Percentiles rank a stretch among this genome's conserved stretches.
These are phyloP conservation scores for Sphyrna mokarran DNA, from an alignment of 2,113 vertebrate genomes.

Conservation along the genomic window DNA sequence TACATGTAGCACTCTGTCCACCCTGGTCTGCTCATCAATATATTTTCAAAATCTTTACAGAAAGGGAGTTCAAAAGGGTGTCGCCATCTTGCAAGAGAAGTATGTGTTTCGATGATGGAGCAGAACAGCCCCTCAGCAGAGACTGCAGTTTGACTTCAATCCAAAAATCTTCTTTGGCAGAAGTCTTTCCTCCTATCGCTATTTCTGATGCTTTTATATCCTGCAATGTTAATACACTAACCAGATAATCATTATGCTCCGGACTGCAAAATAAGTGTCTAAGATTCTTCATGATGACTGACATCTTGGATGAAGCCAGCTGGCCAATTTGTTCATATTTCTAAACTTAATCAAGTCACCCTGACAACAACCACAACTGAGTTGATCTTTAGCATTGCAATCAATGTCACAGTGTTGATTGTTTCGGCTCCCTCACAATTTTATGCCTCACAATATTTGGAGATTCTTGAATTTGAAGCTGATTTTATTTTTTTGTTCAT, in stretches of 20 bases:
- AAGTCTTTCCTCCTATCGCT: background rate
- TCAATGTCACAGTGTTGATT: background rate
- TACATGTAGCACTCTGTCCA: background rate
- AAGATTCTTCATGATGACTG: background rate
- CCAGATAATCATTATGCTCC: background rate
- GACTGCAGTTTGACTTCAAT: background rate
- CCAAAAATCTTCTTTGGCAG: background rate
- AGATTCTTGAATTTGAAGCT: background rate
- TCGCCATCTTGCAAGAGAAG: background rate
- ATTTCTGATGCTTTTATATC: background rate
- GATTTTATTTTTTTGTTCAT: no score
- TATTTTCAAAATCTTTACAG: background rate
- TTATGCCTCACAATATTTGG: background rate
- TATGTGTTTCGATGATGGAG: background rate
- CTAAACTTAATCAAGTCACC: background rate
- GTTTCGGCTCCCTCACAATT: background rate
- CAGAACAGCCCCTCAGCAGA: background rate
- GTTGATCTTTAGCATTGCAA: background rate
- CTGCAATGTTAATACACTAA: background rate
- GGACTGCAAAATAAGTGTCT: background rate
- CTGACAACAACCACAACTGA: background rate
- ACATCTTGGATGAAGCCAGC: background rate
- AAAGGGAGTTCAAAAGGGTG: background rate
- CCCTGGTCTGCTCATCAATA: background rate
- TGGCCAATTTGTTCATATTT: slow-evolving; percentile 18